These are phyloP conservation scores for Tachysurus fulvidraco DNA, from an alignment of 2,113 vertebrate genomes.

Conservation along the genomic window DNA sequence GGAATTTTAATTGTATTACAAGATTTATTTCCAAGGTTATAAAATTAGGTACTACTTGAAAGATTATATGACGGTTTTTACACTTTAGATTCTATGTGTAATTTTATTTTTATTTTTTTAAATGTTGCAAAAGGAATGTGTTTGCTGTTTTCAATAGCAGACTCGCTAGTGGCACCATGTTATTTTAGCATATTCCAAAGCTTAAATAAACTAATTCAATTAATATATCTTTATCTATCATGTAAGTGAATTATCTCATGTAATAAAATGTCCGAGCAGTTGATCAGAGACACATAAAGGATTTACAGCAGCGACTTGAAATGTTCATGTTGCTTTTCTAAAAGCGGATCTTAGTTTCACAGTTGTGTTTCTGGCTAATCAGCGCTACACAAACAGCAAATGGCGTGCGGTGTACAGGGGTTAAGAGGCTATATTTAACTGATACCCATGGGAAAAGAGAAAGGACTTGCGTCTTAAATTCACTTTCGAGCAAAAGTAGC, in stretches of 20 bases:
- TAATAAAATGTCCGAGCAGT: slow-evolving; percentile 5
- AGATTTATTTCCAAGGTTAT: neutral
- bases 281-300: neutral
- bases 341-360: slow-evolving; percentile 82
- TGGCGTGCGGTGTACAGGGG: slow-evolving; percentile 73
- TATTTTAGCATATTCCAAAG: neutral
- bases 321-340: slow-evolving; percentile 74
- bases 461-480: slow-evolving; percentile 81
- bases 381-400: slow-evolving; percentile 95
- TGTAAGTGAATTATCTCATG: neutral
- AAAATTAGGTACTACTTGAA: neutral
- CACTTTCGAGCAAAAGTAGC: slow-evolving; percentile 83
- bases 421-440: slow-evolving; percentile 87
- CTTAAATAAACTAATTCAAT: neutral
- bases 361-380: slow-evolving; percentile 95
- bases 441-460: slow-evolving; percentile 92
- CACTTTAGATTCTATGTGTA: neutral
- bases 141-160: neutral
- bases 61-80: neutral
- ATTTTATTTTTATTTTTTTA: too few relatives aligned
- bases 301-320: slow-evolving; percentile 57
- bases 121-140: neutral
- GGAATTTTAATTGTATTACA: neutral
- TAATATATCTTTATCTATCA: neutral
- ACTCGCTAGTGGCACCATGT: neutral